Conservation (phyloP, 2,113 vertebrate genomes). For the Dendropsophus ebraccatus region DNA sequence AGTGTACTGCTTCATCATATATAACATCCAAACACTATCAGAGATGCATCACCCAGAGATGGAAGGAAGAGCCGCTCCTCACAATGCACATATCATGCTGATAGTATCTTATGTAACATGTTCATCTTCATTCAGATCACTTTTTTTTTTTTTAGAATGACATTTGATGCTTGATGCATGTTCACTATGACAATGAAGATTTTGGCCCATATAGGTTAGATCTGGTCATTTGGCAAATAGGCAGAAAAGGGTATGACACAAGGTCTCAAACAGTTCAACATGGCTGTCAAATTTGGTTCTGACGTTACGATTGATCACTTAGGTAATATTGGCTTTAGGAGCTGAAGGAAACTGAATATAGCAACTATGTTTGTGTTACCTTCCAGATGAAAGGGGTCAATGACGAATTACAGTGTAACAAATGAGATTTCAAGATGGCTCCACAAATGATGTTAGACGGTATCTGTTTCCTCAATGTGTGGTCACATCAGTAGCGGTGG, state of each 20-base stretch:
- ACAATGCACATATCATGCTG: neutral
- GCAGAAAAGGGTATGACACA: neutral
- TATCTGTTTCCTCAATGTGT: neutral
- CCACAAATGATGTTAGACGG: neutral
- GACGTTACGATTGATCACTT: neutral
- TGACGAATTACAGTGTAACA: constrained; percentile 6
- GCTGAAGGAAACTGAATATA: neutral
- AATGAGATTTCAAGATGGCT: neutral
- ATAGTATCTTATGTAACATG: neutral
- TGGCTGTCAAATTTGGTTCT: neutral
- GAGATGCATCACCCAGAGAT: neutral
- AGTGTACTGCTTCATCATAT: constrained; percentile 6
- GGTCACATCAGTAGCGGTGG: constrained; percentile 6
- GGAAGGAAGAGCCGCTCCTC: neutral
- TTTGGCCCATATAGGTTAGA: neutral
- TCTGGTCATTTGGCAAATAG: neutral
- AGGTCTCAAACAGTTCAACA: neutral
- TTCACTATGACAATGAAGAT: neutral
- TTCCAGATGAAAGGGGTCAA: neutral
- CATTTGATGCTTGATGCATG: neutral
- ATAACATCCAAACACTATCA: neutral
- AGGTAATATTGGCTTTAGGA: neutral
- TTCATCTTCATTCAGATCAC: neutral
- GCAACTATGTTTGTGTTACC: constrained; percentile 6
- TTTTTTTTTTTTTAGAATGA: neutral